These are phyloP conservation scores for Semicossyphus pulcher DNA, from an alignment of 2,113 vertebrate species.

Conservation along the genomic window DNA sequence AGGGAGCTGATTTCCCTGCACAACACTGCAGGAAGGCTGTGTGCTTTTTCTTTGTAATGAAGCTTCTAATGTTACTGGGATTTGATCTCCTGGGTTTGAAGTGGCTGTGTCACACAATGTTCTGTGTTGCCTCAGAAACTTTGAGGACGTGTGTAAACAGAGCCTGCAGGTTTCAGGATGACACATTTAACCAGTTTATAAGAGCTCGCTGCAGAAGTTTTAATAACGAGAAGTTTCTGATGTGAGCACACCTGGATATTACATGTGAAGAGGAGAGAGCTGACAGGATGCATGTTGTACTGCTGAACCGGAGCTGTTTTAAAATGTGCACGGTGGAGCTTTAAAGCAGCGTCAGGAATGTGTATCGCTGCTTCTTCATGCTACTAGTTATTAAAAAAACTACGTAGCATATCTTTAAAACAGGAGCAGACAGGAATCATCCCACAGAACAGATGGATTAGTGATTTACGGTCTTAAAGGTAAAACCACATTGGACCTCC, in stretches of 20 bases:
- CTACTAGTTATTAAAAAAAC: no score
- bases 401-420: no score
- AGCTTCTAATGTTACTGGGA: slow-evolving; percentile 31
- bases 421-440: no score
- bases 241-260: neutral
- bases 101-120: slow-evolving; percentile 14
- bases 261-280: neutral
- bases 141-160: slow-evolving; percentile 7
- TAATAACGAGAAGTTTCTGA: neutral
- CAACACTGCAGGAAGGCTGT: neutral
- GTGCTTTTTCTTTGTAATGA: slow-evolving; percentile 3
- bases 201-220: slow-evolving; percentile 2
- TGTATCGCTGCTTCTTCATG: no score
- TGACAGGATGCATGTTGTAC: neutral
- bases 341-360: no score
- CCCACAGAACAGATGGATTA: no score
- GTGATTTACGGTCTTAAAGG: no score
- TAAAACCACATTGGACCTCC: no score
- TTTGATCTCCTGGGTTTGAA: slow-evolving; percentile 31
- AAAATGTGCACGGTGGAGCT: neutral
- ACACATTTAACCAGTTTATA: slow-evolving; percentile 3
- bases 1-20: slow-evolving; percentile 11
- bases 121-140: slow-evolving; percentile 27
- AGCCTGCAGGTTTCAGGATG: slow-evolving; percentile 4
- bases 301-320: neutral